These are phyloP conservation scores for Melanogrammus aeglefinus DNA, from an alignment of 2,797 vertebrate species.

Conservation along the genomic window DNA sequence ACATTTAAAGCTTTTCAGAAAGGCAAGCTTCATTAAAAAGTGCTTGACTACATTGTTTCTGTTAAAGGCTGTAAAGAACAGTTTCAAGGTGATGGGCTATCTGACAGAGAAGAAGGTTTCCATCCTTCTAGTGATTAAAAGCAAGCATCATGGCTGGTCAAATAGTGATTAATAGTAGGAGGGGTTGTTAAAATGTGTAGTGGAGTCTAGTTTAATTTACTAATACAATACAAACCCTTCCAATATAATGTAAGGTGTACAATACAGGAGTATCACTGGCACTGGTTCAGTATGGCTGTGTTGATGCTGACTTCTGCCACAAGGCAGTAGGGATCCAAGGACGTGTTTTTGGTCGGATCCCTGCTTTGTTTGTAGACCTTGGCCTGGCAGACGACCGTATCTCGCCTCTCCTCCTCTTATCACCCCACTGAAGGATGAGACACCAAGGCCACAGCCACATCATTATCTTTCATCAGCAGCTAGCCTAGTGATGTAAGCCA, in stretches of 20 bases:
- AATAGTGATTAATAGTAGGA: neutral
- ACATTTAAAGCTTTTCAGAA: neutral
- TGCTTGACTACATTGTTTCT: neutral
- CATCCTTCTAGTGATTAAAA: neutral
- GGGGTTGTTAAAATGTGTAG: neutral
- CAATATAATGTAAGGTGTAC: neutral
- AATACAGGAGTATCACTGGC: neutral
- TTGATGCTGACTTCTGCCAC: neutral
- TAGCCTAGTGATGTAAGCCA: neutral
- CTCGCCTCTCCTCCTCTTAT: conserved; percentile 38
- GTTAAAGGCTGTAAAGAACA: neutral
- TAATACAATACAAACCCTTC: neutral
- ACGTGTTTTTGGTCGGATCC: neutral
- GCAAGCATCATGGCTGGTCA: neutral
- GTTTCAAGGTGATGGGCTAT: neutral
- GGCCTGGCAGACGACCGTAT: conserved; percentile 7
- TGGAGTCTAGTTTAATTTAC: neutral
- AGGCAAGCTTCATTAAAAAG: neutral
- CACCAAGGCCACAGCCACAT: conserved; percentile 35
- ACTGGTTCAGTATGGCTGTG: neutral
- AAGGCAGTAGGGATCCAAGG: neutral
- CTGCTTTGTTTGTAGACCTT: conserved; percentile 17
- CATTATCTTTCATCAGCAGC: conserved; percentile 2
- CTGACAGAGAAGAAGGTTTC: neutral
- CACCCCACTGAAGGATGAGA: conserved; percentile 40